These are phyloP conservation scores for Zoanthus gigantus DNA, from an alignment of 92 coral and sea anemone species.

Conservation along the genomic window DNA sequence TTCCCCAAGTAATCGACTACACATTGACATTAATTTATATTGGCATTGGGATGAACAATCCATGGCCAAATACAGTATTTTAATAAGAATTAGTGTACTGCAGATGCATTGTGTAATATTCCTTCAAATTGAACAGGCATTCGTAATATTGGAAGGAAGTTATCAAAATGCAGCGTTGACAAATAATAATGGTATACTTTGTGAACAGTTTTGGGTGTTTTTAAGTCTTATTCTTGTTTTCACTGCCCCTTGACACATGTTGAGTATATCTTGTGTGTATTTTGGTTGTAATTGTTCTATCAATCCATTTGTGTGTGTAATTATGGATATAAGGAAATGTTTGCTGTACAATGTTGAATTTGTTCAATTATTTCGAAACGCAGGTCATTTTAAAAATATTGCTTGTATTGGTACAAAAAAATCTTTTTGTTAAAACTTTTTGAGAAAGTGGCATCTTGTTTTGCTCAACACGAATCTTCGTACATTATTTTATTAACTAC, in stretches of 20 bases:
- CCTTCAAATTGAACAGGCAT: slow-evolving; percentile 6
- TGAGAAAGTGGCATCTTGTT: background rate
- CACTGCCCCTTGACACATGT: background rate
- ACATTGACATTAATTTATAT: slow-evolving; percentile 42
- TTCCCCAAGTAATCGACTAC: slow-evolving; percentile 13
- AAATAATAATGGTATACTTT: background rate
- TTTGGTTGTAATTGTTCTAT: background rate
- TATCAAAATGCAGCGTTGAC: background rate
- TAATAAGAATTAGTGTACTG: slow-evolving; percentile 27
- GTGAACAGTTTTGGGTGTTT: slow-evolving; percentile 18
- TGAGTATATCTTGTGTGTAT: background rate
- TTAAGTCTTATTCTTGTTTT: background rate
- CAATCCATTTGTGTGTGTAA: background rate
- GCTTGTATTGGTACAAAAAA: background rate
- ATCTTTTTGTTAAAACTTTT: too few relatives aligned
- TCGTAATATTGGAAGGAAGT: slow-evolving; percentile 1
- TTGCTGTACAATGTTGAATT: background rate
- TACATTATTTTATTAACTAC: too few relatives aligned
- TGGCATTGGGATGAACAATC: slow-evolving; percentile 7
- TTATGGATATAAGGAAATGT: background rate
- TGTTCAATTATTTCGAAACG: background rate
- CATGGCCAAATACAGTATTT: slow-evolving; percentile 31
- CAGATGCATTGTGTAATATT: background rate
- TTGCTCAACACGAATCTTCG: background rate
- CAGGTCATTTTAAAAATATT: background rate